Evolutionary conservation across 2,797 vertebrate species (phyloP).

Genomic region (Poecile montanus): DNA sequence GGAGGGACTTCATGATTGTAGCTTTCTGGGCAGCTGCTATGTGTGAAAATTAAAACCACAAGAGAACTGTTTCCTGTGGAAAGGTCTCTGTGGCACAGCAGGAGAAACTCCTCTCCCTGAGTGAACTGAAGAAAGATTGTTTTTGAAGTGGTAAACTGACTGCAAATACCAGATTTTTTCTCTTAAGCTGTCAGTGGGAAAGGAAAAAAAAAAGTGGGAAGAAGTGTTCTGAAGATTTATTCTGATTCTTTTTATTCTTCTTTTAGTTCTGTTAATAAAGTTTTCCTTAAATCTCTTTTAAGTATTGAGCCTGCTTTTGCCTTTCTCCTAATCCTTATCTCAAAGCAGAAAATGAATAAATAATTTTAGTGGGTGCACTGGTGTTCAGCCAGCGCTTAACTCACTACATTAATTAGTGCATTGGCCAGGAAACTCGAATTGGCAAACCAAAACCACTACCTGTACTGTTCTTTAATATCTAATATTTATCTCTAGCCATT

Average conservation of each 20-base stretch:
- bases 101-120: not conserved
- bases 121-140: not conserved
- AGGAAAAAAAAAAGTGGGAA: not conserved
- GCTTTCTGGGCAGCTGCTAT: not conserved
- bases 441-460: not conserved
- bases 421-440: not conserved
- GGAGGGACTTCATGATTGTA: not conserved
- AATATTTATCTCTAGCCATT: not conserved
- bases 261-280: not conserved
- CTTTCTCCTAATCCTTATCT: not conserved
- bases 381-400: not conserved
- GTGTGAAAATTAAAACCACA: not conserved
- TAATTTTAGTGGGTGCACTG: not conserved
- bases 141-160: not conserved
- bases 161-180: not conserved
- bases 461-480: not conserved
- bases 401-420: not conserved
- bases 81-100: not conserved
- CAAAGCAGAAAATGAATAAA: not conserved
- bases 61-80: not conserved
- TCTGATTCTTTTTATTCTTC: not conserved
- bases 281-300: not conserved
- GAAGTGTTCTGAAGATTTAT: not conserved
- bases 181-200: not conserved
- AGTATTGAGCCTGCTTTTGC: not conserved